A percentile compares a stretch with the other conserved stretches of the same genome.
These are phyloP conservation scores for Sebastes variabilis DNA, from an alignment of 2,797 vertebrate species.

Conservation along the genomic window DNA sequence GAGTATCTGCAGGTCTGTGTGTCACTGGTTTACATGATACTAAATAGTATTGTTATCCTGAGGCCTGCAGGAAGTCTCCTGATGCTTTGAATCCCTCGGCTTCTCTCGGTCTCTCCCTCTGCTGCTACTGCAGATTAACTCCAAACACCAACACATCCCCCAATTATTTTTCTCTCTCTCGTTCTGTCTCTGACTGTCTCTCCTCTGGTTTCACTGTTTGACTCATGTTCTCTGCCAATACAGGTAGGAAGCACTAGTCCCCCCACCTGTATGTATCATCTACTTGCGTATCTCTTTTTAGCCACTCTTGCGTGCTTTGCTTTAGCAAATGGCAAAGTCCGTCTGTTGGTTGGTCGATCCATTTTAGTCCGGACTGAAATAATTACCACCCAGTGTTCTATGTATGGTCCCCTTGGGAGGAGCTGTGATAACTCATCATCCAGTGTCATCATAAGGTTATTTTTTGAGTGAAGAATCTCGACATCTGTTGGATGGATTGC, in stretches of 20 bases:
- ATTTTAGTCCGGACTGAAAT: too few relatives aligned
- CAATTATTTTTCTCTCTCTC: neutral
- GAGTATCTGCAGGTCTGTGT: neutral
- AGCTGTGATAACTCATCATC: neutral
- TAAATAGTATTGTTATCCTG: neutral
- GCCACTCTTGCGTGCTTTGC: too few relatives aligned
- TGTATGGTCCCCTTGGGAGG: neutral
- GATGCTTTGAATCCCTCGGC: neutral
- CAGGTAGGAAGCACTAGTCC: neutral
- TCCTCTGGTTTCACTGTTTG: neutral
- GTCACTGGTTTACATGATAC: slow-evolving; percentile 10
- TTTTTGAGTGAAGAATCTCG: too few relatives aligned
- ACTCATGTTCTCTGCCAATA: neutral
- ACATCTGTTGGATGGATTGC: neutral
- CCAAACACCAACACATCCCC: neutral
- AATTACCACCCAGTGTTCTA: neutral
- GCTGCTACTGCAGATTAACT: slow-evolving; percentile 1
- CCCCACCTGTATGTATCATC: neutral
- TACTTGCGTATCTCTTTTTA: too few relatives aligned
- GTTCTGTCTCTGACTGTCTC: neutral
- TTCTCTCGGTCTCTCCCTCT: neutral
- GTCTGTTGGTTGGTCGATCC: neutral
- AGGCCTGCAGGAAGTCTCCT: slow-evolving; percentile 22
- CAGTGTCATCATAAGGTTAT: neutral
- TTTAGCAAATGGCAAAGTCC: too few relatives aligned